A percentile compares a stretch with the other conserved stretches of the same genome.
These are phyloP conservation scores for Bibio marci DNA, from an alignment of 2,888 invertebrate genomes.

Conservation along the genomic window DNA sequence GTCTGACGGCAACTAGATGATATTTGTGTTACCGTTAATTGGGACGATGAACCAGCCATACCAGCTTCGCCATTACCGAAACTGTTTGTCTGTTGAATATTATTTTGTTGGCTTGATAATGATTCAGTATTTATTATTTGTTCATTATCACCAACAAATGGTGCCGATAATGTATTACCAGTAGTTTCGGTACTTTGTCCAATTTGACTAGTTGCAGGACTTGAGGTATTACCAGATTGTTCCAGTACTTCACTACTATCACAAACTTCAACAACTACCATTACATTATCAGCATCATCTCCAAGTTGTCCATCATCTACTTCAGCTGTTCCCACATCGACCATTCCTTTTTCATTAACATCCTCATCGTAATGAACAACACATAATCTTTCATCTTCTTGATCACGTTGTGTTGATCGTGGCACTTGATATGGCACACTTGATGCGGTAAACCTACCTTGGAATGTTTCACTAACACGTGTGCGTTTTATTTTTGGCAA, in stretches of 20 bases:
- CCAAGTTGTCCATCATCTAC: constrained; percentile 33
- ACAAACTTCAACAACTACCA: constrained; percentile 40
- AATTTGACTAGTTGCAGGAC: constrained; percentile 16
- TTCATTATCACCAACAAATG: constrained; percentile 14
- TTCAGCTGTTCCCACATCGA: constrained; percentile 38
- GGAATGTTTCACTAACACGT: constrained; percentile 18
- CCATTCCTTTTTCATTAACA: constrained; percentile 29
- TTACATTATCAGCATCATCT: constrained; percentile 35
- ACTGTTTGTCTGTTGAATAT: constrained; percentile 49
- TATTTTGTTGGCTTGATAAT: constrained; percentile 18
- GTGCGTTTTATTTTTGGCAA: constrained; percentile 21
- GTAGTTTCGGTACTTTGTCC: constrained; percentile 17
- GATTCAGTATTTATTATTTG: constrained; percentile 11
- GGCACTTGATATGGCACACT: constrained; percentile 60
- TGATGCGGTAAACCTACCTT: constrained; percentile 43
- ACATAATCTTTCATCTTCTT: constrained; percentile 69
- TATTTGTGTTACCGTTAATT: constrained; percentile 5
- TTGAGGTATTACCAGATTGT: constrained; percentile 31
- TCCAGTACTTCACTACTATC: constrained; percentile 46
- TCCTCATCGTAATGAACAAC: constrained; percentile 68
- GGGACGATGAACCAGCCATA: constrained; percentile 19
- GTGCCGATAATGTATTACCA: constrained; percentile 9
- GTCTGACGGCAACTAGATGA: constrained; percentile 23
- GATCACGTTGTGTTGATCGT: constrained; percentile 72
- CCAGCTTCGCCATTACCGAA: constrained; percentile 45